These are phyloP conservation scores for Drosophila aff. DNA, from an alignment of 1,140 invertebrate species.

Conservation along the genomic window DNA sequence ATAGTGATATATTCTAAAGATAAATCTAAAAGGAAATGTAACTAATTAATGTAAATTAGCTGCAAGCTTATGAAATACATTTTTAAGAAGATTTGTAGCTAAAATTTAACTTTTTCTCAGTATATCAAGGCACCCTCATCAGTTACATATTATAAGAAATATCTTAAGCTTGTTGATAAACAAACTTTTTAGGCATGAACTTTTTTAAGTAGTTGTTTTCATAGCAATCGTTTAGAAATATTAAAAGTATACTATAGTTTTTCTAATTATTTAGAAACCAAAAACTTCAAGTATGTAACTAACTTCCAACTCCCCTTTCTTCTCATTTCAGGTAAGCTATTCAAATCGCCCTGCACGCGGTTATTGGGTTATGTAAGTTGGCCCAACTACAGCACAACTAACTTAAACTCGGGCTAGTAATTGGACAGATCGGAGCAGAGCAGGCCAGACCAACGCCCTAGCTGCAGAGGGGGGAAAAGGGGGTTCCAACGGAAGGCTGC, in stretches of 20 bases:
- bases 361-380: conserved; percentile 65
- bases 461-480: background rate
- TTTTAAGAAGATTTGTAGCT: background rate
- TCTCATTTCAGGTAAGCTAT: conserved; percentile 68
- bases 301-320: conserved; percentile 25
- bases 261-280: background rate
- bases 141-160: no score
- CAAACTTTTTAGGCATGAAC: no score
- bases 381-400: conserved; percentile 23
- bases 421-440: conserved; percentile 61
- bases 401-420: conserved; percentile 65
- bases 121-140: background rate
- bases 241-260: background rate
- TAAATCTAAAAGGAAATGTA: background rate
- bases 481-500: background rate
- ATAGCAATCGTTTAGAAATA: background rate
- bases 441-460: conserved; percentile 64
- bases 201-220: background rate
- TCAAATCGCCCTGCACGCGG: conserved; percentile 22
- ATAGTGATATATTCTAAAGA: background rate
- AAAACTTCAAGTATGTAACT: background rate
- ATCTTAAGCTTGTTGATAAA: background rate
- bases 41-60: background rate
- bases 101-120: background rate
- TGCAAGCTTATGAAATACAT: no score